A percentile compares a stretch with the other conserved stretches of the same genome.
Conservation (phyloP, 2,113 vertebrate species). For the Scatophagus argus region DNA sequence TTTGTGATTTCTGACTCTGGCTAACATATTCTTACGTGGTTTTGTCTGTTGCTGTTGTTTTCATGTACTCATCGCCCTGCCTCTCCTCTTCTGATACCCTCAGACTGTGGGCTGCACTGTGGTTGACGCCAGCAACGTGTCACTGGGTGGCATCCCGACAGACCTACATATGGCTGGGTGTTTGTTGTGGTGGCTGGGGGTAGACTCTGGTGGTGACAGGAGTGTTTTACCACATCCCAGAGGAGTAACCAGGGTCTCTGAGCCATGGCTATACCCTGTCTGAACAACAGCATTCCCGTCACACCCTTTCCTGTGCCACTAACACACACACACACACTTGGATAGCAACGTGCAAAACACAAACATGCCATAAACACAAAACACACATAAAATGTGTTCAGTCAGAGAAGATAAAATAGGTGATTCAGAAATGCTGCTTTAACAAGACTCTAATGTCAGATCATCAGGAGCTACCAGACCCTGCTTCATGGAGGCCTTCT, state of each 20-base stretch:
- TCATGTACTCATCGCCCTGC: constrained; percentile 21
- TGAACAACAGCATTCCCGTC: constrained; percentile 65
- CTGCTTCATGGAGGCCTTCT: constrained; percentile 57
- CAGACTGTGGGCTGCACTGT: constrained; percentile 59
- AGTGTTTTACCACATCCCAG: constrained; percentile 76
- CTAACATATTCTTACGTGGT: constrained; percentile 40
- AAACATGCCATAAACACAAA: constrained; percentile 49
- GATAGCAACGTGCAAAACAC: constrained; percentile 57
- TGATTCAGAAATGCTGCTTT: constrained; percentile 44
- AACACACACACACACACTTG: constrained; percentile 61
- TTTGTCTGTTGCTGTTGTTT: constrained; percentile 50
- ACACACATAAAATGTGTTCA: constrained; percentile 53
- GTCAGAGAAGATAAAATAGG: constrained; percentile 41
- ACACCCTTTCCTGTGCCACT: constrained; percentile 71
- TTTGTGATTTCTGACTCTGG: background rate
- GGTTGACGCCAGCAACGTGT: constrained; percentile 61
- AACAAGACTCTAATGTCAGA: constrained; percentile 40
- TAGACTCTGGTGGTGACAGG: constrained; percentile 51
- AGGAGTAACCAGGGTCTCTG: constrained; percentile 59
- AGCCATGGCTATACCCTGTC: constrained; percentile 57
- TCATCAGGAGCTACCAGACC: constrained; percentile 39
- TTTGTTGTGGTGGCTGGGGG: constrained; percentile 76
- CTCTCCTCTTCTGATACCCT: constrained; percentile 39
- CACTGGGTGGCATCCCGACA: constrained; percentile 73
- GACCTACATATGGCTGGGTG: constrained; percentile 72